Base-by-base conservation (phyloP, 2,888 invertebrate species). In the Netelia melanura region DNA sequence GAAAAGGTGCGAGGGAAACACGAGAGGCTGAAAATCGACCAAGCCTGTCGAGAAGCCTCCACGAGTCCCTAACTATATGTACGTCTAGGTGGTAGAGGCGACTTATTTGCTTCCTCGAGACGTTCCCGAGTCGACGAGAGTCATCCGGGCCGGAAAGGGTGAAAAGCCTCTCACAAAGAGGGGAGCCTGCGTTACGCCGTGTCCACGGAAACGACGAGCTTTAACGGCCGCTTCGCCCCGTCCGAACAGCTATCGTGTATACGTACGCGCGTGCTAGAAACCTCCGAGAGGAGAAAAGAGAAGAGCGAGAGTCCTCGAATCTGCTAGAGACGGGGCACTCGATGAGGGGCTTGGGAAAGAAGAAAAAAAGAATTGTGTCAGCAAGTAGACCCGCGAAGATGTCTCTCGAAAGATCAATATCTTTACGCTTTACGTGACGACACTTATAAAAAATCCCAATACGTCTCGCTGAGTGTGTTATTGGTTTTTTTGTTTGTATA, bases 101-200 rank as follows among this genome's bases (percentile, higher is more conserved):
- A 82, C 77, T 82, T 77, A 82, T 77, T 82, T 82, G 65, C 82
- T 67, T 72, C 67, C 48, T 61, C 56, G 80, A 25, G 38, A 38
- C 58, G 71, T 67, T 77, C 30, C 17, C 38, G 56, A 70, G 67
- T 72, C 58, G 38, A 52, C 71, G 65, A 77, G 56, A 71, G 56
- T 68, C 70, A 70, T 70, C 54, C 75, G 68, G 52, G 38, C 30
- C 10, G 14, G 68, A 52, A 62, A 64, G 68, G 61, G 58, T 62
- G 71, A 64, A 77, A 54, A 48, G 54, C 71, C 54, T 11, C 11
- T 54, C 44, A 23, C 30, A 58, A 71, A 17, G 38, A 8, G 38
- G 43, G 64, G 62, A 48, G 44, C 6, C 30, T 71, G 76, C 48
- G 70, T 82, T 48, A 64, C 76, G 48, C 71, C 48, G 65, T 71